Evolutionary conservation across 2,797 vertebrate genomes (phyloP).

Genomic region (Muscicapa comitata): DNA sequence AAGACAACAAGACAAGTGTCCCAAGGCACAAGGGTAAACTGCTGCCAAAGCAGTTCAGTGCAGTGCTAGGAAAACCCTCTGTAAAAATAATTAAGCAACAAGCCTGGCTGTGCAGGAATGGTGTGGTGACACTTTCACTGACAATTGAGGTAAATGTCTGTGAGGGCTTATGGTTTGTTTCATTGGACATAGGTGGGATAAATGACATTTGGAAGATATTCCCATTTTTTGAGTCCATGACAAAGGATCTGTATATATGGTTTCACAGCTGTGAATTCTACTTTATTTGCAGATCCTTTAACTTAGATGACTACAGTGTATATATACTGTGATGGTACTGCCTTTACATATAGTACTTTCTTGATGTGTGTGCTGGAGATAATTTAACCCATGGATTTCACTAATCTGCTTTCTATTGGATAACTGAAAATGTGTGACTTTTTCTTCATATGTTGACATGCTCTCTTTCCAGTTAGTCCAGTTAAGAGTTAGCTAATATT

Average conservation of each 20-base stretch:
- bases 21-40: neutral
- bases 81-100: neutral
- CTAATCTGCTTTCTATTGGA: neutral
- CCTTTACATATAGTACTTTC: neutral
- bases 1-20: neutral
- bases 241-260: neutral
- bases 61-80: neutral
- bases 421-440: neutral
- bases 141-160: neutral
- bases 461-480: neutral
- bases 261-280: neutral
- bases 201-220: neutral
- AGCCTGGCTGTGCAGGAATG: neutral
- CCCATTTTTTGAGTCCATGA: neutral
- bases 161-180: neutral
- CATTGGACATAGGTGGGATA: neutral
- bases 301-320: neutral
- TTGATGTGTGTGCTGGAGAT: neutral
- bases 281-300: neutral
- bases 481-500: neutral
- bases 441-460: neutral
- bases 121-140: neutral
- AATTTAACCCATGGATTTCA: neutral
- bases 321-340: neutral
- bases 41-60: neutral